Base-by-base conservation (phyloP, 2,113 vertebrate species). In the Axis porcinus region DNA sequence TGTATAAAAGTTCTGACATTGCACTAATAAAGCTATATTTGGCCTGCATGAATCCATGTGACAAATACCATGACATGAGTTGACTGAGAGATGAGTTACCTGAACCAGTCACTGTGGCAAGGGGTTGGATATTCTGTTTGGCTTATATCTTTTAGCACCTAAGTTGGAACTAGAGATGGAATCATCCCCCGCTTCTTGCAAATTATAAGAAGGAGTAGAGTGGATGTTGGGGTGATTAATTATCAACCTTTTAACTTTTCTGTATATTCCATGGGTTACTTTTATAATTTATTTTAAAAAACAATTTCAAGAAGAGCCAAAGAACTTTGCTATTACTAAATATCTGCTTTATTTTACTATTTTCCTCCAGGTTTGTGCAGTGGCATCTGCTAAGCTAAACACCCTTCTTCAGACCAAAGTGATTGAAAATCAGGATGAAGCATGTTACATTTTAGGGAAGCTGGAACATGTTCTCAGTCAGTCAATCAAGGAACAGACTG, bases 321-420 rank as follows among this genome's bases (percentile, higher is more conserved):
- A 89, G 21, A 96, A 52, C 21, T 87, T 93, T 94, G 60, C 30
- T 85, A 0, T 95, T 6, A 36, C 28, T 95, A 60, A 94, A n/a
- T 91, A 50, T 92, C 57, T 97, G 33, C 1, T 82, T 92, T 89
- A 55, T 43, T 50, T 0, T 13, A 16, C 45, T 96, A 0, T 97
- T 97, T 50, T 92, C 74, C 13, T 89, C 14, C 87, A 99, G 99
- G 99, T 99, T 95, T 99, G 99, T 96, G 99, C 99, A 76, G 98
- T 99, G 99, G 99, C 99, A 91, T 99, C 99, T 2, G 99, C 99
- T 87, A 99, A 99, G 94, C 99, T 99, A 60, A 99, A 99, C 81
- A 99, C 99, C 16, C 99, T 99, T 88, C 99, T 99, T 97, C 99
- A 99, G 98, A 99, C 99, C 10, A 99, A 99, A 98, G 98, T 99